Conservation (phyloP, 2,888 invertebrate species). For the Athrips mouffetella region DNA sequence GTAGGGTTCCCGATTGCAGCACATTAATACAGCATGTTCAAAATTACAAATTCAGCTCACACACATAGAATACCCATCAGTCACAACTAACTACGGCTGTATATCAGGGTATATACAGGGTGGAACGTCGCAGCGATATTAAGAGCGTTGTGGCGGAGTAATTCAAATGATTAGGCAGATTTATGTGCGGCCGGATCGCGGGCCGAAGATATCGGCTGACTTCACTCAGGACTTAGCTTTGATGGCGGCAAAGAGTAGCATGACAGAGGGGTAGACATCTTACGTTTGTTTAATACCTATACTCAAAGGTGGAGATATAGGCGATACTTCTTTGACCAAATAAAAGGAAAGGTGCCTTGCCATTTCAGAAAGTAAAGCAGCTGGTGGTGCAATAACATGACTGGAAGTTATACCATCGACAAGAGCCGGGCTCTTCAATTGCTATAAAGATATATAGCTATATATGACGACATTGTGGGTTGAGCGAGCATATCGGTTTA, state of each 20-base stretch:
- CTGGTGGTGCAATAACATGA: no score
- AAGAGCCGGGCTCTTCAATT: no score
- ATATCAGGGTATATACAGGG: background rate
- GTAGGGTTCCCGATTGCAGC: no score
- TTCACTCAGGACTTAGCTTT: constrained; percentile 15
- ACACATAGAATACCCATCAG: constrained; percentile 7
- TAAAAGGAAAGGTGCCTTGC: no score
- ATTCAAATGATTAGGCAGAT: constrained; percentile 65
- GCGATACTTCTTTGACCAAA: no score
- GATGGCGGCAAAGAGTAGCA: constrained; percentile 11
- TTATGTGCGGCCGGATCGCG: constrained; percentile 37
- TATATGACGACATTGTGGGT: no score
- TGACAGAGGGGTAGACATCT: background rate
- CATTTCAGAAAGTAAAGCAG: no score
- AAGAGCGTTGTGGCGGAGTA: constrained; percentile 42
- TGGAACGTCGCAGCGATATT: constrained; percentile 31
- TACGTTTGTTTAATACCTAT: no score
- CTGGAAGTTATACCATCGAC: no score
- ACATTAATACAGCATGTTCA: background rate
- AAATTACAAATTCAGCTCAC: background rate
- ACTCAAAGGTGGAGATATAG: no score
- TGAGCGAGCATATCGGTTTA: no score
- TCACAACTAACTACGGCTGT: background rate
- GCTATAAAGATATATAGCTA: no score
- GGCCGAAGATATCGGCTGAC: constrained; percentile 25